Conservation (phyloP, 2,888 invertebrate genomes). For the Sinotaia quadrata region DNA sequence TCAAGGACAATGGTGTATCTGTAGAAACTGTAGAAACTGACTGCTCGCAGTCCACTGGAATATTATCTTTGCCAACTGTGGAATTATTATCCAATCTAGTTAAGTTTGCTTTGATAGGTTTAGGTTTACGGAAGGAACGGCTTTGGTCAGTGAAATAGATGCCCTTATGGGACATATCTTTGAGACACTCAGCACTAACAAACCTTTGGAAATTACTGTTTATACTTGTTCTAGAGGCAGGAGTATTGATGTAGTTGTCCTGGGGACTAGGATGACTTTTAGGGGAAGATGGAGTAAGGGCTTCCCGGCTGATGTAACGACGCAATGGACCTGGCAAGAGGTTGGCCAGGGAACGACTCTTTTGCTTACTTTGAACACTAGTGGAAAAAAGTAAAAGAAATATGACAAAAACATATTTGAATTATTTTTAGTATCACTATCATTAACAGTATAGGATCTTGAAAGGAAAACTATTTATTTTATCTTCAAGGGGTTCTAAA, state of each 20-base stretch:
- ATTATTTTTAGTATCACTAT: no score
- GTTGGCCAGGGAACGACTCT: conserved; percentile 47
- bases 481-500: no score
- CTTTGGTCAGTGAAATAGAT: conserved; percentile 56
- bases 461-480: no score
- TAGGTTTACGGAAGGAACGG: conserved; percentile 49
- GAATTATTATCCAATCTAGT: not conserved
- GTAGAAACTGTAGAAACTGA: no score
- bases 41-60: no score
- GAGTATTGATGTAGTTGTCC: conserved; percentile 2
- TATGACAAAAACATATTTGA: no score
- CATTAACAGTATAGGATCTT: no score
- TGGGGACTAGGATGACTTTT: conserved; percentile 27
- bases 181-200: conserved; percentile 38
- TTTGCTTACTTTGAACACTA: conserved; percentile 25
- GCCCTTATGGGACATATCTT: conserved; percentile 51
- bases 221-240: conserved; percentile 24
- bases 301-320: conserved; percentile 46
- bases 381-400: no score
- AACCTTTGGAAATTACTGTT: conserved; percentile 38
- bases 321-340: conserved; percentile 33
- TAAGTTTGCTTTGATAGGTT: conserved; percentile 23
- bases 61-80: conserved; percentile 10
- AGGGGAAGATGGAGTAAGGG: conserved; percentile 36
- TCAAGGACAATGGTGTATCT: no score